These are phyloP conservation scores for Axea sp. DNA, from an alignment of 2,888 invertebrate species.

Conservation along the genomic window DNA sequence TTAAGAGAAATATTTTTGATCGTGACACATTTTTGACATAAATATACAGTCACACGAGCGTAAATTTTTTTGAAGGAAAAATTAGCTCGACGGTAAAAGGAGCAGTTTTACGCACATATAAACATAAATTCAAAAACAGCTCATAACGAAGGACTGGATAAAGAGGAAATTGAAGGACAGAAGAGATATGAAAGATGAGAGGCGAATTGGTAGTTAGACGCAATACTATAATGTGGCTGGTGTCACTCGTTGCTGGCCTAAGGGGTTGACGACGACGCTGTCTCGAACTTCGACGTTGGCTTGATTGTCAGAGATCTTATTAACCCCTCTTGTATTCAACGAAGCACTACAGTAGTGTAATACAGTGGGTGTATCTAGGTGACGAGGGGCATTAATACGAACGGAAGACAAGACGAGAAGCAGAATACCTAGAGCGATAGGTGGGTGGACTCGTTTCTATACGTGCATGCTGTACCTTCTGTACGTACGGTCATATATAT, in stretches of 20 bases:
- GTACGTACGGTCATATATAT: slow-evolving; percentile 10
- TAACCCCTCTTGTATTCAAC: slow-evolving; percentile 73
- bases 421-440: slow-evolving; percentile 55
- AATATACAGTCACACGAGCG: too few relatives aligned
- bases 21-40: too few relatives aligned
- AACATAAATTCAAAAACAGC: too few relatives aligned
- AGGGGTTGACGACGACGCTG: slow-evolving; percentile 69
- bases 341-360: slow-evolving; percentile 64
- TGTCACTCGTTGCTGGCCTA: slow-evolving; percentile 71
- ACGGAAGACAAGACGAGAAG: slow-evolving; percentile 57
- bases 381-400: slow-evolving; percentile 53
- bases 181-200: slow-evolving; percentile 25
- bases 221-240: slow-evolving; percentile 74
- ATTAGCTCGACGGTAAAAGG: too few relatives aligned
- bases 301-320: slow-evolving; percentile 79
- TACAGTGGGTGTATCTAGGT: slow-evolving; percentile 61
- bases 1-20: too few relatives aligned
- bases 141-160: too few relatives aligned
- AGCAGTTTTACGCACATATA: too few relatives aligned
- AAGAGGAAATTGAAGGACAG: slow-evolving; percentile 36
- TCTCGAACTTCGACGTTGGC: slow-evolving; percentile 65
- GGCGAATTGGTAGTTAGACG: slow-evolving; percentile 58
- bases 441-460: slow-evolving; percentile 57
- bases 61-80: too few relatives aligned
- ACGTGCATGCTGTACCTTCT: slow-evolving; percentile 40